Evolutionary conservation across 2,113 vertebrate species (phyloP), one percentile per base, ranked within the genome.

Genomic region (Sporophila hypoxantha): DNA sequence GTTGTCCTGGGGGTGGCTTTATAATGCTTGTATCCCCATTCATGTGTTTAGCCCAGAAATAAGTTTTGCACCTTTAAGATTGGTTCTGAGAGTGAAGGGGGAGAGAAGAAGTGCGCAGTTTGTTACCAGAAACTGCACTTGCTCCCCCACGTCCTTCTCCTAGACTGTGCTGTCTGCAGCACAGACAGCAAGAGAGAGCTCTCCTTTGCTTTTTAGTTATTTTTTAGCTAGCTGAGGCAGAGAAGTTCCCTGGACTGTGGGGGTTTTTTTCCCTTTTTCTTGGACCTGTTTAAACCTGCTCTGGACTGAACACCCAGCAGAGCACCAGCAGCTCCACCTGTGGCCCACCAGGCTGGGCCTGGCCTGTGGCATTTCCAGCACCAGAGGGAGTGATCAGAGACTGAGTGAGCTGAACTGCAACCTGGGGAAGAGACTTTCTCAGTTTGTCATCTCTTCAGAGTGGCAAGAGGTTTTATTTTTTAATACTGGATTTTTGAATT

Each of bases 301-400:
- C 30, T 56, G 32, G 32, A 9, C 53, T 55, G 32, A 55, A 14
- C 19, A n/a, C 19, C 19, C 19, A 9, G 53, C 3, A 4, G 19
- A 55, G 53, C 53, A 55, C 18, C 1, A 1, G 12, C 30, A 55
- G 30, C 30, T 55, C 2, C 8, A 6, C 53, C 53, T 55, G 30
- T 55, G 53, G 19, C 53, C 19, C 53, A n/a, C 5, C 4, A 1
- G 19, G 53, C 30, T 12, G 3, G 30, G 32, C 55, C 32, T 15
- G 20, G 55, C 6, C 55, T 5, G 32, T 0, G 6, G 6, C 21
- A 23, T 16, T 57, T 23, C 55, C n/a, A 7, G n/a, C 2, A 1
- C 55, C 3, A 0, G 14, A 34, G 32, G 21, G 55, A 56, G 32
- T 56, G 32, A 22, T 23, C n/a, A 34, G 6, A 56, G 6, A n/a